Base-by-base conservation (phyloP, 2,113 vertebrate species). In the Triplophysa rosa region DNA sequence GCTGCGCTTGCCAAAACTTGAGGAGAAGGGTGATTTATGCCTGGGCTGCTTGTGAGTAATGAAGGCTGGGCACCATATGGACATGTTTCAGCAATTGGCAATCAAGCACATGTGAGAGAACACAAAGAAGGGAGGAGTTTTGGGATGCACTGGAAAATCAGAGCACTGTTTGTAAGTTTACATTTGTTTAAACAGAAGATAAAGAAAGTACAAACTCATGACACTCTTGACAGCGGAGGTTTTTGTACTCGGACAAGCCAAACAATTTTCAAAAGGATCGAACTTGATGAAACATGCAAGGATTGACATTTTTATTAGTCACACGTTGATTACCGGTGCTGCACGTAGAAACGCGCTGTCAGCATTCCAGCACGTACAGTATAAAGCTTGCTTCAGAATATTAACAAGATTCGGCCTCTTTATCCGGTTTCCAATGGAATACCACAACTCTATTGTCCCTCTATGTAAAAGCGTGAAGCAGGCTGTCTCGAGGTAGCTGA, bases 11-110 rank as follows among this genome's bases (percentile, higher is more conserved):
- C 70, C 54, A 77, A 12, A 73, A 71, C 45, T 64, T 78, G 75
- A 66, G 81, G 66, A 66, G 84, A 56, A 72, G 45, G 58, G 65
- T 90, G 88, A 91, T 89, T 88, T 86, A 90, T 89, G 84, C 81
- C 64, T 81, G 24, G 56, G 65, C 70, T 85, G 54, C 78, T 84
- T 80, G 74, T 83, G 85, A 66, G 83, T 90, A 89, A 90, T 33
- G 69, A 89, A 78, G 83, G 52, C 82, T 37, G 78, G 87, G 71
- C 73, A 86, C 54, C 85, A 87, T 84, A 84, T 80, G 76, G 84
- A 80, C 54, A 82, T 75, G 69, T 83, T 87, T 90, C 83, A 84
- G 85, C 77, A 87, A 58, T 78, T 81, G 77, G 73, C 86, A 86
- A 86, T 84, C 6, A 86, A 75, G 80, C 76, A 81, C 42, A 63